phyloP scores from a whole-genome alignment of 2,113 vertebrate species.

The Hydrochoerus hydrochaeris region DNA sequence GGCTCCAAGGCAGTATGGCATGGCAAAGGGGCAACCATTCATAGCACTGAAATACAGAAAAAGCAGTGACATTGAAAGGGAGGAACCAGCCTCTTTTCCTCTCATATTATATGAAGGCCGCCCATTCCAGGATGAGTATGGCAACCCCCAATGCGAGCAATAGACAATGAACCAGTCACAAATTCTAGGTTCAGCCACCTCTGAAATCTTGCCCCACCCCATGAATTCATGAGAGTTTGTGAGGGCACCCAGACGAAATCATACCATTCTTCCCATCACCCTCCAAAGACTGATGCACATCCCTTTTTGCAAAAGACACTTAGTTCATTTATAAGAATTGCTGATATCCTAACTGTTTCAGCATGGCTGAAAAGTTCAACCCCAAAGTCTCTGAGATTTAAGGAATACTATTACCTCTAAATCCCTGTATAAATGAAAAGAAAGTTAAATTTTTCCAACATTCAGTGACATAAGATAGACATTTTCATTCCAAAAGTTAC shows the following conservation, averaged over 20 bases:
- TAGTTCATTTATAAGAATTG: too few relatives aligned
- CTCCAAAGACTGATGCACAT: too few relatives aligned
- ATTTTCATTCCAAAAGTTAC: too few relatives aligned
- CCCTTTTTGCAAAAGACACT: too few relatives aligned
- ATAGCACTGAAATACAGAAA: neutral
- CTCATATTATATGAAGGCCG: neutral
- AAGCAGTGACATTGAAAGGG: neutral
- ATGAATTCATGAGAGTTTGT: neutral
- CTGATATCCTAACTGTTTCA: too few relatives aligned
- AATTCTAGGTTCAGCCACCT: neutral
- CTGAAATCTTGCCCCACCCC: neutral
- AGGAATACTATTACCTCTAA: too few relatives aligned
- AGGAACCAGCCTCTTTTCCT: neutral
- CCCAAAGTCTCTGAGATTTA: too few relatives aligned
- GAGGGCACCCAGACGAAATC: neutral
- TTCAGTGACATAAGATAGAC: too few relatives aligned
- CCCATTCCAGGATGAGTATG: too few relatives aligned
- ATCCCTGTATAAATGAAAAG: too few relatives aligned
- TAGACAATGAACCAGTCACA: neutral
- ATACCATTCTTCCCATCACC: neutral
- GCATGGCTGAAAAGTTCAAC: too few relatives aligned
- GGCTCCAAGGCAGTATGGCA: neutral
- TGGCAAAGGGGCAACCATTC: neutral
- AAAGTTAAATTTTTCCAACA: too few relatives aligned
- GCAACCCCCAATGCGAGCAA: neutral